Percentiles rank a stretch among this genome's conserved stretches.
These are phyloP conservation scores for Paradisaea rubra DNA, from an alignment of 2,113 vertebrate species.

Conservation along the genomic window DNA sequence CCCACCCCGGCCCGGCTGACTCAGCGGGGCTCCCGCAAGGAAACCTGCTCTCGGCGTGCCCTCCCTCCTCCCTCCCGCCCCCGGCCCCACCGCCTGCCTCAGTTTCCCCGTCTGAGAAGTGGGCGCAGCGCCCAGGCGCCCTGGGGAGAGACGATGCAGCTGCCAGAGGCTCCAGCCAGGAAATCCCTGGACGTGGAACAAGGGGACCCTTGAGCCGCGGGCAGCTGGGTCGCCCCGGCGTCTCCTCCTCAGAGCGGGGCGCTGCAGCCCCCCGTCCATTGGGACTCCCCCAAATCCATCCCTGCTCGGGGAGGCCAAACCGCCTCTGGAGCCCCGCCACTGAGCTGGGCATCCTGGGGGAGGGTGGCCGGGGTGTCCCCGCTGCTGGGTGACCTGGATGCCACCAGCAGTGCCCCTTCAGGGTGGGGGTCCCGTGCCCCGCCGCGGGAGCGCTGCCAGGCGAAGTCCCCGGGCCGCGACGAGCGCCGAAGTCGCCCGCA, in stretches of 20 bases:
- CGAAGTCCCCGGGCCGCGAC: neutral
- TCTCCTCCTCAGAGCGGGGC: neutral
- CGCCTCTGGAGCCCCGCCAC: fast-evolving
- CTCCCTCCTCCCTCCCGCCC: neutral
- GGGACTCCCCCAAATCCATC: neutral
- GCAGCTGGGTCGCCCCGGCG: neutral
- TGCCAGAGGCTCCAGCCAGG: neutral
- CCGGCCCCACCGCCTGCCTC: conserved; percentile 5
- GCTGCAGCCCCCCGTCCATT: fast-evolving
- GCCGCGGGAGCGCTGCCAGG: neutral
- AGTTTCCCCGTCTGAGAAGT: neutral
- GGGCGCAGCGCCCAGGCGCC: neutral
- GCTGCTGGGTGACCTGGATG: neutral
- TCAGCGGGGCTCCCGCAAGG: conserved; percentile 48
- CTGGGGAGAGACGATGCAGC: neutral
- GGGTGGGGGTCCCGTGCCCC: neutral
- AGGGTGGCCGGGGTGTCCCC: neutral
- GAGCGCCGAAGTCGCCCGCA: neutral
- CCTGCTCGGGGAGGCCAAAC: neutral
- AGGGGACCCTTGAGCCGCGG: neutral
- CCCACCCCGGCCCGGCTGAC: conserved; percentile 51
- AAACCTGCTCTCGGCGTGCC: conserved; percentile 25
- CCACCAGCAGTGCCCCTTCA: neutral
- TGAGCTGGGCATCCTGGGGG: neutral
- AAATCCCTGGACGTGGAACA: neutral